phyloP scores from a whole-genome alignment of 1,140 invertebrate species.

The Steinernema khuongi region DNA sequence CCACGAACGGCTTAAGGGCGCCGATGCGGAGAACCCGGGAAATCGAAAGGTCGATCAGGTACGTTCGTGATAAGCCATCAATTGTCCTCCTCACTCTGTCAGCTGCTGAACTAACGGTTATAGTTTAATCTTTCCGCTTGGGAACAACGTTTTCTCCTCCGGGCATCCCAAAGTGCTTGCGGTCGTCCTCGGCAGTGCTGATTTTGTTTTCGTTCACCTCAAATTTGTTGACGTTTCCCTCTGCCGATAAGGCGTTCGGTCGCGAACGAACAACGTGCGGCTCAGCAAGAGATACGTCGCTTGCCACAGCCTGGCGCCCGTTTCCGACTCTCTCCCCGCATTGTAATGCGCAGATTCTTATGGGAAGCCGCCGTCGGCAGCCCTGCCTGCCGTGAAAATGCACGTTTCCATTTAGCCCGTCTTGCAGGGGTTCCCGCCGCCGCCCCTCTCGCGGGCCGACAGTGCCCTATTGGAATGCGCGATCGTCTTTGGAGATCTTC shows the following conservation, averaged over 20 bases:
- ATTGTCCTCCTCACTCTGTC: neutral
- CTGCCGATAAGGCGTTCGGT: neutral
- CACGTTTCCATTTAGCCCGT: too few relatives aligned
- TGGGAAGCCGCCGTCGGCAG: too few relatives aligned
- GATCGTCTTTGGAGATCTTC: neutral
- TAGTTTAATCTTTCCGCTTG: neutral
- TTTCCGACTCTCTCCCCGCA: neutral
- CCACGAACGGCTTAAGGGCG: neutral
- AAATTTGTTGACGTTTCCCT: neutral
- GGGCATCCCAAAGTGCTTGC: neutral
- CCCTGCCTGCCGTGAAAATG: too few relatives aligned
- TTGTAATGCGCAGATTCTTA: neutral
- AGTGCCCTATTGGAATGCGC: neutral
- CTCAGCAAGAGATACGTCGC: neutral
- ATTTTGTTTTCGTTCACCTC: neutral
- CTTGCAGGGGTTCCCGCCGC: too few relatives aligned
- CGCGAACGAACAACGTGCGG: neutral
- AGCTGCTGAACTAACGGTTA: neutral
- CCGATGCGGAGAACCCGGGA: neutral
- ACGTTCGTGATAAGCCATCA: neutral
- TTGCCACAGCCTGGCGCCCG: neutral
- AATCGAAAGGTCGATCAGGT: neutral
- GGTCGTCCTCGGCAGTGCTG: neutral
- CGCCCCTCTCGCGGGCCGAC: neutral
- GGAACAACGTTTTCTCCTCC: neutral